Evolutionary conservation across 1,140 invertebrate species (phyloP), one percentile per base, ranked within the genome.

Genomic region (Bombus confusus): DNA sequence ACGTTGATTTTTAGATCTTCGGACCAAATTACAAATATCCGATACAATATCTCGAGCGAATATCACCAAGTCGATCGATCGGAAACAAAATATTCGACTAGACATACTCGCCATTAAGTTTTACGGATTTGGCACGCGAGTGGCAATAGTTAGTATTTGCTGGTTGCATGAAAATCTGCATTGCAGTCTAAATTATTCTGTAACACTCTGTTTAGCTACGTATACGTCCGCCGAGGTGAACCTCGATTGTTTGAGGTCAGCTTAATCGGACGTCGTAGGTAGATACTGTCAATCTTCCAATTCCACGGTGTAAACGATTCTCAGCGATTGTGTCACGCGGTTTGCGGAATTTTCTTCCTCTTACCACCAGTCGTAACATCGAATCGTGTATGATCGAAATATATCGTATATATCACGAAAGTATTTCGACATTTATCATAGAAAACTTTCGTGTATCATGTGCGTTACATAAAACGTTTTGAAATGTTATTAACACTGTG

Each of bases 81-180:
- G 25, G 12, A 39, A 18, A 47, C 5, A n/a, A n/a, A 47, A 39
- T n/a, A 41, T 28, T 72, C 22, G 73, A 71, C 75, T 69, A 85
- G 43, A 34, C 10, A 34, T 22, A 41, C 22, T 64, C 43, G 75
- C 75, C 66, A 80, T 57, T 37, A 39, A 69, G 62, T 86, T 81
- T 86, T 37, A 64, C 28, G 64, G 66, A 76, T 85, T 91, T 92
- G 92, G 89, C 91, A 92, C 91, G 88, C 90, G 87, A 88, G 37
- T 64, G 68, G 68, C 59, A 83, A 69, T 71, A 74, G 71, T 72
- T 81, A 25, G 74, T 71, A 86, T 10, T 52, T 25, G 78, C 83
- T n/a, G 39, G 79, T 59, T 59, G 86, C 89, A 92, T 92, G 88
- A 85, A 90, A 91, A 91, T 91, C 90, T 92, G 92, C 91, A 93